phyloP scores from a whole-genome alignment of 2,113 vertebrate genomes.

The Halichoeres trimaculatus region DNA sequence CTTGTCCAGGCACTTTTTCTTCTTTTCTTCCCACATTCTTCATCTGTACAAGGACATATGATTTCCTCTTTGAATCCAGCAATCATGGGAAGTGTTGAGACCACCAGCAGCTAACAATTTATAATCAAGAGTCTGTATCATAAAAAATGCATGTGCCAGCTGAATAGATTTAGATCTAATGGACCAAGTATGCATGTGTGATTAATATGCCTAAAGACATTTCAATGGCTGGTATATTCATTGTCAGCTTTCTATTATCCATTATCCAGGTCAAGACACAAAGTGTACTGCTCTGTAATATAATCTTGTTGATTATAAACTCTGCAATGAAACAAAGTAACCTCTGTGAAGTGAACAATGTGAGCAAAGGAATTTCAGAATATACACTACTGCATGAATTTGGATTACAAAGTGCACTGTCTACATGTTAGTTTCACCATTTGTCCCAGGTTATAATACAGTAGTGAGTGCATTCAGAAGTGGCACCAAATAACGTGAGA shows the following conservation, averaged over 20 bases:
- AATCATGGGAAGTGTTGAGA: conserved; percentile 63
- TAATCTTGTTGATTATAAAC: conserved; percentile 33
- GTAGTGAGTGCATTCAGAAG: conserved; percentile 8
- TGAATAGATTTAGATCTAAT: conserved; percentile 46
- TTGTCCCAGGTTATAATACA: conserved; percentile 29
- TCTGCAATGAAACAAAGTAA: conserved; percentile 57
- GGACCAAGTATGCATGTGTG: conserved; percentile 26
- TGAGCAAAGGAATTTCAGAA: conserved; percentile 45
- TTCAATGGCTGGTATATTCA: conserved; percentile 29
- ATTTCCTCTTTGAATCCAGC: conserved; percentile 72
- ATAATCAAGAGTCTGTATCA: conserved; percentile 55
- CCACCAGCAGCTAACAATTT: conserved; percentile 64
- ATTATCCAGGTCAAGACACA: conserved; percentile 31
- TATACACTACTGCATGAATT: conserved; percentile 35
- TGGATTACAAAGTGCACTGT: conserved; percentile 24
- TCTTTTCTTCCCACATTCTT: conserved; percentile 71
- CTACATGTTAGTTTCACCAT: conserved; percentile 2
- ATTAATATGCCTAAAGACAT: conserved; percentile 49
- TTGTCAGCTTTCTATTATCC: conserved; percentile 29
- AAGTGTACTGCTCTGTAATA: conserved; percentile 24
- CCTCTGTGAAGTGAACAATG: conserved; percentile 52
- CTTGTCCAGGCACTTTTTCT: conserved; percentile 56
- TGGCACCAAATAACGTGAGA: conserved; percentile 39
- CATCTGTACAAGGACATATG: conserved; percentile 48
- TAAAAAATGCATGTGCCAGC: conserved; percentile 52